Conservation (phyloP, 2,888 invertebrate species). For the Clunio marinus region DNA sequence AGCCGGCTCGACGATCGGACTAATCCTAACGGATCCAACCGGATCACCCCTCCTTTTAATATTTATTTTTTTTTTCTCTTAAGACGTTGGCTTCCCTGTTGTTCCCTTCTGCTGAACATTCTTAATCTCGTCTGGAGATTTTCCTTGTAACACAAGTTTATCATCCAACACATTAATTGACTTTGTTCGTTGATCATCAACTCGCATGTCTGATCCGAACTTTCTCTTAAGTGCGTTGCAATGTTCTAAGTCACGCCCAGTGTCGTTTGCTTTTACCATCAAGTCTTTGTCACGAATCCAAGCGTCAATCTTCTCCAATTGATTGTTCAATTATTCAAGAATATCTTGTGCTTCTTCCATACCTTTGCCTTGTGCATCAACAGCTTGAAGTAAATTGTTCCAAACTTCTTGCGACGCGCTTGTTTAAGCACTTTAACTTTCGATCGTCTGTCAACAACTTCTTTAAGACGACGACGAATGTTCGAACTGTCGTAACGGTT, state of each 20-base stretch:
- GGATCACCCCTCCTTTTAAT: too few relatives aligned
- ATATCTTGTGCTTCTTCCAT: constrained; percentile 97
- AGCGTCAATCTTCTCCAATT: constrained; percentile 89
- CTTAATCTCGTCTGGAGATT: constrained; percentile 61
- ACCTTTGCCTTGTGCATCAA: constrained; percentile 65
- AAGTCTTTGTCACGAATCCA: constrained; percentile 97
- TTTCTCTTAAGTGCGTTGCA: constrained; percentile 86
- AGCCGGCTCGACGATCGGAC: too few relatives aligned
- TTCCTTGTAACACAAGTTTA: constrained; percentile 79
- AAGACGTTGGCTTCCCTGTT: too few relatives aligned
- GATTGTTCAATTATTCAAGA: constrained; percentile 93
- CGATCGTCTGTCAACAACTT: constrained; percentile 68
- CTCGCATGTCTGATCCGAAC: constrained; percentile 88
- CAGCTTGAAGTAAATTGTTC: constrained; percentile 68
- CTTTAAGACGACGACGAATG: constrained; percentile 69
- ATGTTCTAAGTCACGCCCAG: constrained; percentile 94
- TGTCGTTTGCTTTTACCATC: constrained; percentile 89
- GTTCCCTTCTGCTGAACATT: constrained; percentile 77
- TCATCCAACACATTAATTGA: constrained; percentile 83
- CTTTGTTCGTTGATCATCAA: constrained; percentile 86
- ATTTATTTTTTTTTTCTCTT: too few relatives aligned
- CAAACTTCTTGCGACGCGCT: constrained; percentile 66
- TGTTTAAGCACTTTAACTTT: constrained; percentile 62
- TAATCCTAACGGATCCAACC: too few relatives aligned
- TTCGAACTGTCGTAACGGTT: constrained; percentile 85